A percentile compares a stretch with the other conserved stretches of the same genome.
These are phyloP conservation scores for Charaxes varanes DNA, from an alignment of 1,140 invertebrate genomes.

Conservation along the genomic window DNA sequence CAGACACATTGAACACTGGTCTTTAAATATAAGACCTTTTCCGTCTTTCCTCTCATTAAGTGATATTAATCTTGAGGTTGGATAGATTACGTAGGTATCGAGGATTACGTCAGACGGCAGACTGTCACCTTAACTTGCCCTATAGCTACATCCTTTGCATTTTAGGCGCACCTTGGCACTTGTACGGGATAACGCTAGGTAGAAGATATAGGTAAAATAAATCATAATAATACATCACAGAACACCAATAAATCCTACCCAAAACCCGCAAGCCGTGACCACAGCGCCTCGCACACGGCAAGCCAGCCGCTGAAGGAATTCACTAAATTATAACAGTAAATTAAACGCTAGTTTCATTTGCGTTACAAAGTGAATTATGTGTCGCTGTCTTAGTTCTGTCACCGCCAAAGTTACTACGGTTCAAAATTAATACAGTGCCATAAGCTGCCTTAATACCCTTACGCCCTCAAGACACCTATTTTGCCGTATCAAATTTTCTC, in stretches of 20 bases:
- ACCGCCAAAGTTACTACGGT: conserved; percentile 71
- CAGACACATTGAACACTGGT: too few species aligned
- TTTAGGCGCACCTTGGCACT: too few species aligned
- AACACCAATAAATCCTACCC: conserved; percentile 32
- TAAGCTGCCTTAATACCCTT: conserved; percentile 67
- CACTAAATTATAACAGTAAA: conserved; percentile 70
- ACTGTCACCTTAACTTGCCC: too few species aligned
- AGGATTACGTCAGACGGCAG: too few species aligned
- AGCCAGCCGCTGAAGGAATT: conserved; percentile 62
- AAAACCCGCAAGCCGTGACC: conserved; percentile 27
- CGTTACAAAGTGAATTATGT: conserved; percentile 71
- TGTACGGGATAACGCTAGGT: too few species aligned
- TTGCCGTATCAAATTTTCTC: conserved; percentile 60
- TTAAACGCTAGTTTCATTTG: conserved; percentile 72
- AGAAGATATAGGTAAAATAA: conserved; percentile 16
- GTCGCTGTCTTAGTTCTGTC: conserved; percentile 71
- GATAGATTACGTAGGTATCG: too few species aligned
- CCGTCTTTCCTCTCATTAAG: too few species aligned
- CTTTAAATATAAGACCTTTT: too few species aligned
- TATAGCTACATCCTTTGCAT: too few species aligned
- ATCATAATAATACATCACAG: conserved; percentile 25
- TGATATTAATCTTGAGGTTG: too few species aligned
- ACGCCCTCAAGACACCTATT: conserved; percentile 61
- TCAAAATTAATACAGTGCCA: conserved; percentile 73
- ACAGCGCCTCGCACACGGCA: conserved; percentile 28